phyloP scores from a whole-genome alignment of 2,797 vertebrate species.

The Catharus ustulatus region DNA sequence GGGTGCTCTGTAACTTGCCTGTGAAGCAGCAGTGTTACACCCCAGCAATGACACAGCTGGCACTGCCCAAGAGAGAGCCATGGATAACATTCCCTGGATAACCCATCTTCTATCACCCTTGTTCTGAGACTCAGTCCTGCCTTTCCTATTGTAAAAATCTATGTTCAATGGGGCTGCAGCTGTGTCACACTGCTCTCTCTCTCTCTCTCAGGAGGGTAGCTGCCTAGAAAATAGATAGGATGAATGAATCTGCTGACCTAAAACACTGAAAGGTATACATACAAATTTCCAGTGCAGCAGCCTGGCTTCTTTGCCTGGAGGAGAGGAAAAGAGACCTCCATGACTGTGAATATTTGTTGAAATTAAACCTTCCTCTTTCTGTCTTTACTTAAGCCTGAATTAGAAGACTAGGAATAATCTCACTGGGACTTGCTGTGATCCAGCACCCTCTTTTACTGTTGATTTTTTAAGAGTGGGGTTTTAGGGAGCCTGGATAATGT shows the following conservation, averaged over 20 bases:
- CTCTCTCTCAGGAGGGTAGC: not conserved
- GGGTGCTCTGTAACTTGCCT: not conserved
- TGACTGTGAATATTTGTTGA: fast-evolving
- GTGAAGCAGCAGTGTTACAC: not conserved
- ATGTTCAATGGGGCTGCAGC: not conserved
- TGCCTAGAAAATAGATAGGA: not conserved
- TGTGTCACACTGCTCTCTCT: not conserved
- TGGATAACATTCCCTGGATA: not conserved
- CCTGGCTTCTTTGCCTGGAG: not conserved
- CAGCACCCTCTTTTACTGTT: not conserved
- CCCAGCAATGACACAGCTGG: not conserved
- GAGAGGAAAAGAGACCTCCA: not conserved
- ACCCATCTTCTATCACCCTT: fast-evolving
- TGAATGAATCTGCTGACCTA: not conserved
- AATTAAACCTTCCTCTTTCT: not conserved
- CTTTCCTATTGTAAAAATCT: not conserved
- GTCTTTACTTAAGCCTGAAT: not conserved
- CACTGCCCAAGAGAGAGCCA: not conserved
- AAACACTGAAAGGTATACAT: not conserved
- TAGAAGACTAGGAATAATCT: not conserved
- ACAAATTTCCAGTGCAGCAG: not conserved
- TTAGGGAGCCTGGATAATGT: not conserved
- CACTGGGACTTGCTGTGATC: not conserved
- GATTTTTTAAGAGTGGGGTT: fast-evolving
- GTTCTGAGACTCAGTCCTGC: not conserved